A percentile compares a stretch with the other conserved stretches of the same genome.
These are phyloP conservation scores for Troides oblongomaculatus DNA, from an alignment of 2,888 invertebrate species.

Conservation along the genomic window DNA sequence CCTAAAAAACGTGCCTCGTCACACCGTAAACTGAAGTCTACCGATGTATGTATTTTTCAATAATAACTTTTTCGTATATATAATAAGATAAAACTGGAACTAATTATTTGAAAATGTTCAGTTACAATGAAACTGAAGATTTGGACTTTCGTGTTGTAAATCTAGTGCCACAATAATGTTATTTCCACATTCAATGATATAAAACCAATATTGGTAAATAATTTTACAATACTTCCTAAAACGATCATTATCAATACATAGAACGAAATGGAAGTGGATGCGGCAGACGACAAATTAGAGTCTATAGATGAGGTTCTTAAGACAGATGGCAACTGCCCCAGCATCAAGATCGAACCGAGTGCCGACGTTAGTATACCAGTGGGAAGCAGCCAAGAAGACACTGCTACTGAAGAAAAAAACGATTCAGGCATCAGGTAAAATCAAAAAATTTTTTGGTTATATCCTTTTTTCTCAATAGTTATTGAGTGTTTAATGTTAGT, in stretches of 20 bases:
- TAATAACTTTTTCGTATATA: too few relatives aligned
- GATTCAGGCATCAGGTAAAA: slow-evolving; percentile 72
- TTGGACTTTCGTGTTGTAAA: too few relatives aligned
- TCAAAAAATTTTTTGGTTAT: neutral
- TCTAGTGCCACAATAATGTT: too few relatives aligned
- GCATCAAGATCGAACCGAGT: slow-evolving; percentile 67
- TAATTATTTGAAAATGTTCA: too few relatives aligned
- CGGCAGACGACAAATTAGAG: slow-evolving; percentile 54
- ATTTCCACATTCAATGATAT: too few relatives aligned
- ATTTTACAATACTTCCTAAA: too few relatives aligned
- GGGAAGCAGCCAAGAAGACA: slow-evolving; percentile 65
- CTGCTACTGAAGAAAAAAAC: slow-evolving; percentile 69
- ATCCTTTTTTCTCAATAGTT: too few relatives aligned
- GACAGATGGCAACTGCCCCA: slow-evolving; percentile 59
- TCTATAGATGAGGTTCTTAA: slow-evolving; percentile 57
- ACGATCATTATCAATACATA: slow-evolving; percentile 32
- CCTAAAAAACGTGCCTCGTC: slow-evolving; percentile 73
- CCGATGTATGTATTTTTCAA: slow-evolving; percentile 46
- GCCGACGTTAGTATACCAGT: slow-evolving; percentile 55
- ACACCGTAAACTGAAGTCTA: slow-evolving; percentile 61
- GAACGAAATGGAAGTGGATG: slow-evolving; percentile 70
- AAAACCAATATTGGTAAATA: too few relatives aligned
- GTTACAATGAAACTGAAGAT: too few relatives aligned
- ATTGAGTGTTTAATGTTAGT: too few relatives aligned
- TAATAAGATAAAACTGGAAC: too few relatives aligned